Percentiles rank a stretch among this genome's conserved stretches.
Evolutionary conservation across 2,888 invertebrate genomes (phyloP).

Genomic region (Apodemia hepburni): DNA sequence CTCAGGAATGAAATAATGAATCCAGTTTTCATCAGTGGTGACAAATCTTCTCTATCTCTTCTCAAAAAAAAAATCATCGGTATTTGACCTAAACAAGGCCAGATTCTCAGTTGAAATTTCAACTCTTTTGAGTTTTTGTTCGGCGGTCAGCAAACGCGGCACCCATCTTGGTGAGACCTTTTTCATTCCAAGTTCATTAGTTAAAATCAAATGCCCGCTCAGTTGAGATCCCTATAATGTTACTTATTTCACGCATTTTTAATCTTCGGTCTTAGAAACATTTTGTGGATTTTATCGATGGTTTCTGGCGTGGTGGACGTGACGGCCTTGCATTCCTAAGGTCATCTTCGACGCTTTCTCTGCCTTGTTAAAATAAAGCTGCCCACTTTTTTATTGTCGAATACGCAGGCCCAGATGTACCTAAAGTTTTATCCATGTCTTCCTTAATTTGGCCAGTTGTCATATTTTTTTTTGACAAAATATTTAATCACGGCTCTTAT

Average conservation of each 20-base stretch:
- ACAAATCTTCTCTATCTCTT: too few relatives aligned
- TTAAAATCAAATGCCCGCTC: not conserved
- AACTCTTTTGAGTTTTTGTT: too few relatives aligned
- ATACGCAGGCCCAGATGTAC: conserved; percentile 1
- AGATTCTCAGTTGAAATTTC: not conserved
- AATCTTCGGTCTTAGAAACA: too few relatives aligned
- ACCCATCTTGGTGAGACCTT: too few relatives aligned
- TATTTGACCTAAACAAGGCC: not conserved
- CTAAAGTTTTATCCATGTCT: not conserved
- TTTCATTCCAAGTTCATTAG: not conserved
- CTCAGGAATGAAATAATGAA: not conserved
- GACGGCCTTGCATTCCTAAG: conserved; percentile 7
- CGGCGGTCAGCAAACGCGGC: too few relatives aligned
- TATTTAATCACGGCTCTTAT: conserved; percentile 4
- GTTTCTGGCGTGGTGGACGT: not conserved
- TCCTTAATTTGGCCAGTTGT: too few relatives aligned
- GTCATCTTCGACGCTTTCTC: conserved; percentile 14
- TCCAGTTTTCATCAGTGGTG: not conserved
- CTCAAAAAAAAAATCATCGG: too few relatives aligned
- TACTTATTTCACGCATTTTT: not conserved
- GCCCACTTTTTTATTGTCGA: conserved; percentile 2
- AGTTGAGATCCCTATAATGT: not conserved
- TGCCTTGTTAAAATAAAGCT: conserved; percentile 13
- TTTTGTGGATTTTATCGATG: too few relatives aligned
- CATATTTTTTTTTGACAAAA: conserved; percentile 1